phyloP scores from a whole-genome alignment of 2,888 invertebrate genomes.

The Lydus trimaculatus region DNA sequence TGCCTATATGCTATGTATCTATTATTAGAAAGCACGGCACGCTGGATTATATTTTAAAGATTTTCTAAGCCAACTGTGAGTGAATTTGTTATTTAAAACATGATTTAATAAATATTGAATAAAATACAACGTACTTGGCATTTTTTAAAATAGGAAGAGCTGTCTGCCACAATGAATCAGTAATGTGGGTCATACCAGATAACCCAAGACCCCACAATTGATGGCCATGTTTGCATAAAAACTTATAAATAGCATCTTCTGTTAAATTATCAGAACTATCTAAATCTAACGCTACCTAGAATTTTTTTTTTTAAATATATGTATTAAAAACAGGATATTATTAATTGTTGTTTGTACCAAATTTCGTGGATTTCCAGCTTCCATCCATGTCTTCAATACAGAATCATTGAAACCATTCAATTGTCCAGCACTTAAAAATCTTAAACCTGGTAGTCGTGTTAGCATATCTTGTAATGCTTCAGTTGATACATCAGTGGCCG shows the following conservation, averaged over 20 bases:
- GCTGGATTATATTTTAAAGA: too few relatives aligned
- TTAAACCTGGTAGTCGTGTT: slow-evolving; percentile 81
- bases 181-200: slow-evolving; percentile 97
- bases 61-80: too few relatives aligned
- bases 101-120: too few relatives aligned
- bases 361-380: slow-evolving; percentile 77
- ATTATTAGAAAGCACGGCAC: too few relatives aligned
- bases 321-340: too few relatives aligned
- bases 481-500: slow-evolving; percentile 93
- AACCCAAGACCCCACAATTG: slow-evolving; percentile 88
- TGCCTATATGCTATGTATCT: too few relatives aligned
- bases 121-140: slow-evolving; percentile 73
- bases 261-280: slow-evolving; percentile 95
- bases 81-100: too few relatives aligned
- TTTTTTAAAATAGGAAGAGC: slow-evolving; percentile 91
- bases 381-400: slow-evolving; percentile 91
- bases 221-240: slow-evolving; percentile 87
- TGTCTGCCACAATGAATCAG: slow-evolving; percentile 98
- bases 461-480: slow-evolving; percentile 95
- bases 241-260: slow-evolving; percentile 91
- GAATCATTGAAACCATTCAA: slow-evolving; percentile 97
- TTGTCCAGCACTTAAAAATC: slow-evolving; percentile 95
- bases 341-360: slow-evolving; percentile 44
- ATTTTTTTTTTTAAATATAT: too few relatives aligned
- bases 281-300: slow-evolving; percentile 83